Base-by-base conservation (phyloP, 2,113 vertebrate species). In the Megaceryle torquata region DNA sequence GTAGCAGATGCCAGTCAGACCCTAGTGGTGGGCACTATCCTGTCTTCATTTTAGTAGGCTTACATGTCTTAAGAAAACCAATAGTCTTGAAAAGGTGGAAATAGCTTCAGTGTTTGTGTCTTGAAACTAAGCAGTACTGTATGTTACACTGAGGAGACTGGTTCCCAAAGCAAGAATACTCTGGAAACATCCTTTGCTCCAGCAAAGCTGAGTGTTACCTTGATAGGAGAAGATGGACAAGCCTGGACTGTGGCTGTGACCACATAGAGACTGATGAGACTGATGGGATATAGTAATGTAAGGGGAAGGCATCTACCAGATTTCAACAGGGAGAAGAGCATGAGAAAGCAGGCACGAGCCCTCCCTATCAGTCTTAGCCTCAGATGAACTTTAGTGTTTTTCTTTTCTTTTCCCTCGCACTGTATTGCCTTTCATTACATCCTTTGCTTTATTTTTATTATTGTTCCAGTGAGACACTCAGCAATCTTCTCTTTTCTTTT, bases 321-420 rank as follows among this genome's bases (percentile, higher is more conserved):
- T 77, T 92, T 71, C 60, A 86, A 9, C 9, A 65, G 50, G 29
- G 53, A 82, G 15, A 44, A 65, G 59, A 87, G 41, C 31, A 43
- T 50, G 33, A 88, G 63, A 70, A 96, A 89, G 63, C 41, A 59
- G 29, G 87, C 37, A 31, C 1, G 2, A 89, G 56, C 48, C 20
- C 59, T 80, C 67, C 69, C 33, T 70, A 21, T 82, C n/a, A 59
- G 6, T 80, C 54, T 68, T 79, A 70, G n/a, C 59, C 76, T 89
- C 82, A 89, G 37, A 88, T 94, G 46, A 94, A 88, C 79, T 89
- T 46, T 60, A 11, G 68, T 93, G 79, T 68, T 79, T 96, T 95
- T 92, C 15, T 72, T 0, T 1, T 68, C 54, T 69, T 88, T 85
- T 63, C 64, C 37, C 21, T 88, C n/a, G 31, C 54, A n/a, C n/a